Percentiles rank a stretch among this genome's conserved stretches.
Conservation (phyloP, 1,140 invertebrate species). For the Cherax quadricarinatus region DNA sequence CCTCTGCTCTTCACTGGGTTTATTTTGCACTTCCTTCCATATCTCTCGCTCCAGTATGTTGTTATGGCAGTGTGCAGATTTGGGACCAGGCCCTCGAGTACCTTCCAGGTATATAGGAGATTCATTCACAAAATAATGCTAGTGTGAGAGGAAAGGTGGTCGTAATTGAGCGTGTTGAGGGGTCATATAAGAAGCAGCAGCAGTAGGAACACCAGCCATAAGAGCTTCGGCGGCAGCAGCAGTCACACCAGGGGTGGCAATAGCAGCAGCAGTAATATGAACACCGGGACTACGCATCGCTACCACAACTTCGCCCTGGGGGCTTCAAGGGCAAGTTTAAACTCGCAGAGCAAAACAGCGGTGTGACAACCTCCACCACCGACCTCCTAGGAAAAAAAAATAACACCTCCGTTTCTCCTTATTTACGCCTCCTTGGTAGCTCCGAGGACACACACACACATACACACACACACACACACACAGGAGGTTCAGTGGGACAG, state of each 20-base stretch:
- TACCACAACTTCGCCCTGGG: slow-evolving; percentile 23
- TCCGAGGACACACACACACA: neutral
- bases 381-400: neutral
- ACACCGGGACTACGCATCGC: slow-evolving; percentile 27
- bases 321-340: slow-evolving; percentile 47
- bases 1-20: no score
- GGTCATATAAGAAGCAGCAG: neutral
- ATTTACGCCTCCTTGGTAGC: neutral
- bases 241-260: neutral
- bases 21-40: no score
- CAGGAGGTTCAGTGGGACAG: neutral
- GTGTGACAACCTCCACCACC: slow-evolving; percentile 20
- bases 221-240: neutral
- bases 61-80: no score
- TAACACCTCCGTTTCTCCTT: neutral
- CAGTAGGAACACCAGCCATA: neutral
- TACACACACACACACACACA: neutral
- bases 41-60: no score
- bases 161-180: no score
- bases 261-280: neutral
- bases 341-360: slow-evolving; percentile 3
- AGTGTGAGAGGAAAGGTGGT: no score
- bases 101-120: no score
- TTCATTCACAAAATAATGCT: no score
- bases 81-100: no score